phyloP scores from a whole-genome alignment of 2,113 vertebrate genomes.

The Suncus etruscus region DNA sequence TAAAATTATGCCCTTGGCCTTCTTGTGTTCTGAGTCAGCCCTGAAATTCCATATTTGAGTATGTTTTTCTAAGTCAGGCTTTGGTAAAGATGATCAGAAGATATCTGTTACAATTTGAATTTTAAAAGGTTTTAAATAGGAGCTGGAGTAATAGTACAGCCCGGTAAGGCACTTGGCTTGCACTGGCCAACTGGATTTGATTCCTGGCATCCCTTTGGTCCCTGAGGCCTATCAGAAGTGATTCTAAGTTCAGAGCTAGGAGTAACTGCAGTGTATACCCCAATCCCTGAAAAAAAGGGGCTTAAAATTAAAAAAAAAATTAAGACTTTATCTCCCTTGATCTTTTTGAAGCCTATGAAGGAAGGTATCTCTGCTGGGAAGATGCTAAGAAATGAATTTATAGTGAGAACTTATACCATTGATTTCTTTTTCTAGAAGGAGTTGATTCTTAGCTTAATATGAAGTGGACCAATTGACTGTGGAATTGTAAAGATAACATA shows the following conservation, averaged over 20 bases:
- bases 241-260: background rate
- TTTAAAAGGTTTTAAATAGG: constrained; percentile 29
- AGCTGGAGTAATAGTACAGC: too few species aligned
- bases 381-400: constrained; percentile 17
- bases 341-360: background rate
- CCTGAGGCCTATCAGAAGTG: too few species aligned
- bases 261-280: too few species aligned
- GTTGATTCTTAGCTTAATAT: background rate
- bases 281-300: too few species aligned
- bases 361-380: background rate
- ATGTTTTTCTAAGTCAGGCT: background rate
- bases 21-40: background rate
- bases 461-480: background rate
- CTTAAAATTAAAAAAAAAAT: too few species aligned
- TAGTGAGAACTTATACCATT: background rate
- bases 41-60: constrained; percentile 3
- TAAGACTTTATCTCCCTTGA: background rate
- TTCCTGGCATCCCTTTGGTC: too few species aligned
- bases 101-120: constrained; percentile 33
- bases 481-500: constrained; percentile 1
- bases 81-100: constrained; percentile 37
- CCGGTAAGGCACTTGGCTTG: too few species aligned
- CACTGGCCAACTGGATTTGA: too few species aligned
- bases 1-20: background rate
- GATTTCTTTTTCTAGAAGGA: constrained; percentile 35